Base-by-base conservation (phyloP, 1,140 invertebrate species). In the Globodera rostochiensis region DNA sequence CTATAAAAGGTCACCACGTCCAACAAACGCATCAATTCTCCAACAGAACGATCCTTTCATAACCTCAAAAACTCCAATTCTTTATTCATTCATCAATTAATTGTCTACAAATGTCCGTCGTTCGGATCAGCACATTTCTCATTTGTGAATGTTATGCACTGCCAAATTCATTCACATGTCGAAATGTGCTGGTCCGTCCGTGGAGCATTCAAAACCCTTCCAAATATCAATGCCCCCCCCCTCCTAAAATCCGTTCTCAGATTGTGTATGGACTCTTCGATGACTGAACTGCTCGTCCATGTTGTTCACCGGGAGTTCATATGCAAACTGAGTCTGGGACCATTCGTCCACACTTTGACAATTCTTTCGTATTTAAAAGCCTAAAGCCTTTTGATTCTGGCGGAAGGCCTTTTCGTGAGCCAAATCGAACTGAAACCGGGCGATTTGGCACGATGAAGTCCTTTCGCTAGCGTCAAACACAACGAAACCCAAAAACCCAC, bases 401-500 rank as follows among this genome's bases (percentile, higher is more conserved):
- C 57, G 57, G 57, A 60, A 19, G 57, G 57, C 57, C 57, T 60
- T 60, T 60, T 60, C 57, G 57, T 60, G 57, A 60, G 57, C 15
- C 57, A 60, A 60, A 60, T 60, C 57, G 57, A 60, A 60, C 57
- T 36, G 25, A 60, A 60, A 15, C 15, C 2, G 57, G 57, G 57
- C 57, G 57, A 60, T 60, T 60, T 60, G 57, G 57, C 57, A 60
- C 57, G 57, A 60, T 50, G 57, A 60, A 60, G 57, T 60, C 57
- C 57, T 60, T 60, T 60, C 57, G 11, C 57, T 19, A 60, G 57
- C 57, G 19, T 19, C 57, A 60, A 11, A 50, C 6, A 50, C 50
- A 50, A 50, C 25, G 25, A 36, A 36, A 36, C 25, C 25, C 25
- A 36, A 36, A 36, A 36, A 36, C 25, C 25, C 25, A 36, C 25